A percentile compares a stretch with the other conserved stretches of the same genome.
Evolutionary conservation across 2,113 vertebrate genomes (phyloP).

Genomic region (Athene cunicularia): DNA sequence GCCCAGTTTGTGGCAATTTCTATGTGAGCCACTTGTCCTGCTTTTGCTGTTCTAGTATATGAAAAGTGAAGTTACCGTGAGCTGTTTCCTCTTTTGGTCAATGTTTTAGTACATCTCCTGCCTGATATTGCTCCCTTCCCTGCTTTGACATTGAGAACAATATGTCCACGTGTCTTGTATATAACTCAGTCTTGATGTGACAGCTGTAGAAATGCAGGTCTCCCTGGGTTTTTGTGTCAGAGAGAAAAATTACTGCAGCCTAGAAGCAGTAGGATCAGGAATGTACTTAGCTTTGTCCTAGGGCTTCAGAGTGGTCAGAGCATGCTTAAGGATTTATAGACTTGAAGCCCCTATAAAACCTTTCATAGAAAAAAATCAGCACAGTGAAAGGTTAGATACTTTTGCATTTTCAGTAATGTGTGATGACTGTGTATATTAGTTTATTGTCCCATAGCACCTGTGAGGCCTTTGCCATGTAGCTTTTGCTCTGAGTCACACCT

Average conservation of each 20-base stretch:
- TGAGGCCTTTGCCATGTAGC: background rate
- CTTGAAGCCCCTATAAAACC: background rate
- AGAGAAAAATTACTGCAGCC: background rate
- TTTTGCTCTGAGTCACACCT: background rate
- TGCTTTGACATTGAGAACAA: background rate
- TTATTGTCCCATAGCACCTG: background rate
- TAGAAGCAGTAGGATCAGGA: background rate
- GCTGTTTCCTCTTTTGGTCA: background rate
- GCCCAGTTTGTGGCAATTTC: conserved; percentile 9
- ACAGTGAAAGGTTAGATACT: background rate
- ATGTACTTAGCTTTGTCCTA: background rate
- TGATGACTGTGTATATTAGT: background rate
- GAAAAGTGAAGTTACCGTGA: background rate
- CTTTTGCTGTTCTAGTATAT: background rate
- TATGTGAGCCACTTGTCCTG: background rate
- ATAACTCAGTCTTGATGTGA: background rate
- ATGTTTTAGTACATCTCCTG: background rate
- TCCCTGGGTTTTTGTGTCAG: background rate
- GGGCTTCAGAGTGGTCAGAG: background rate
- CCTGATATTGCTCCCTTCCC: background rate
- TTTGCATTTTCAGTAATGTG: background rate
- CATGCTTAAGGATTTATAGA: background rate
- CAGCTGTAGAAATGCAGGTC: background rate
- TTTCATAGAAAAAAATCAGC: background rate
- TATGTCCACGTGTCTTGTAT: background rate